phyloP scores from a whole-genome alignment of 2,888 invertebrate genomes.

The Calliphora vomitoria region DNA sequence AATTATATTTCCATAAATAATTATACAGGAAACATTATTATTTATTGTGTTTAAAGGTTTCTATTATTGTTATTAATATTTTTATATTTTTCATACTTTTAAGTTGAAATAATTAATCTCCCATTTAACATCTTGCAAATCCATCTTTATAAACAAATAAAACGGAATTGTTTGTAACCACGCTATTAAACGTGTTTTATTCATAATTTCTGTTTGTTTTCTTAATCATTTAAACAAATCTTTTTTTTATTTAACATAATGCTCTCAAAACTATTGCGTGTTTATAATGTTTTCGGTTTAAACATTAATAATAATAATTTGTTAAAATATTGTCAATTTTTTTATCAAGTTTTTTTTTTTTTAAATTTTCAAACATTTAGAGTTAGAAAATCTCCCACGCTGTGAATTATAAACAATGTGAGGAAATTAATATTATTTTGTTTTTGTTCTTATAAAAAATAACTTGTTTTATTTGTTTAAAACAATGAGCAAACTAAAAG shows the following conservation, averaged over 20 bases:
- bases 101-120: constrained; percentile 48
- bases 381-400: constrained; percentile 63
- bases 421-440: constrained; percentile 13
- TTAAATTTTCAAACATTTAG: constrained; percentile 11
- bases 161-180: constrained; percentile 61
- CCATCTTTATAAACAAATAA: constrained; percentile 18
- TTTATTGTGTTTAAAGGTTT: constrained; percentile 49
- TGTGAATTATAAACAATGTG: not conserved
- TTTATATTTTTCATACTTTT: not conserved
- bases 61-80: constrained; percentile 26
- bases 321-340: constrained; percentile 65
- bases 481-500: constrained; percentile 1
- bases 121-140: constrained; percentile 28
- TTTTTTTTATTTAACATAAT: constrained; percentile 3
- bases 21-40: constrained; percentile 68
- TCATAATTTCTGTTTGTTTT: constrained; percentile 6
- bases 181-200: constrained; percentile 34
- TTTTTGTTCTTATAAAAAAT: constrained; percentile 14
- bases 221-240: constrained; percentile 58
- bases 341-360: not conserved
- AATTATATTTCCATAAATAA: constrained; percentile 38
- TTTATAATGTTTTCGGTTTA: constrained; percentile 46
- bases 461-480: constrained; percentile 48
- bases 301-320: constrained; percentile 70
- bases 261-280: constrained; percentile 58